A percentile compares a stretch with the other conserved stretches of the same genome.
Evolutionary conservation across 1,140 invertebrate genomes (phyloP).

Genomic region (Periplaneta americana): DNA sequence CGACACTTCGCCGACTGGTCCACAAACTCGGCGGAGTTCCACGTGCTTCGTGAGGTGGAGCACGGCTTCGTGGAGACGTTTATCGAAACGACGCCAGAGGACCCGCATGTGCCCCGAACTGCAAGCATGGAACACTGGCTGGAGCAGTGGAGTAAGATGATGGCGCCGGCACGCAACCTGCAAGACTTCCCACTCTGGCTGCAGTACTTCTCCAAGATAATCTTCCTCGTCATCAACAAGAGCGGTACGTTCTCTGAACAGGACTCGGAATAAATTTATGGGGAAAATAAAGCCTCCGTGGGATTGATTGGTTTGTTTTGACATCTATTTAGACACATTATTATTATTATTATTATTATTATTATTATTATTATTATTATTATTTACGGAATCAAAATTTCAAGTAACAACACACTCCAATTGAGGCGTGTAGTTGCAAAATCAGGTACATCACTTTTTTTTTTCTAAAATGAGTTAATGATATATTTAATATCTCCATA

Average conservation of each 20-base stretch:
- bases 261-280: neutral
- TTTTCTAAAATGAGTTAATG: too few relatives aligned
- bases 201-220: conserved; percentile 62
- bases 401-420: too few relatives aligned
- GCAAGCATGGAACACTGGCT: conserved; percentile 50
- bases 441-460: too few relatives aligned
- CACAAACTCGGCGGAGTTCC: conserved; percentile 58
- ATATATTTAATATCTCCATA: too few relatives aligned
- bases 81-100: conserved; percentile 31
- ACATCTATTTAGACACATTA: too few relatives aligned
- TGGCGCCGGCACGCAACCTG: conserved; percentile 47
- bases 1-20: conserved; percentile 69
- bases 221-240: conserved; percentile 65
- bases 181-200: conserved; percentile 60
- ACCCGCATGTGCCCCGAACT: neutral
- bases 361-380: too few relatives aligned
- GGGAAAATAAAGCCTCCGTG: neutral
- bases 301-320: too few relatives aligned
- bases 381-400: too few relatives aligned
- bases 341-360: too few relatives aligned
- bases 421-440: too few relatives aligned
- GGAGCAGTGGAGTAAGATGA: conserved; percentile 53
- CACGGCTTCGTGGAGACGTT: conserved; percentile 59
- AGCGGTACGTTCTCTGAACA: conserved; percentile 41
- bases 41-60: conserved; percentile 59